Evolutionary conservation across 1,140 invertebrate species (phyloP).

Genomic region (Stegodyphus mimosarum): DNA sequence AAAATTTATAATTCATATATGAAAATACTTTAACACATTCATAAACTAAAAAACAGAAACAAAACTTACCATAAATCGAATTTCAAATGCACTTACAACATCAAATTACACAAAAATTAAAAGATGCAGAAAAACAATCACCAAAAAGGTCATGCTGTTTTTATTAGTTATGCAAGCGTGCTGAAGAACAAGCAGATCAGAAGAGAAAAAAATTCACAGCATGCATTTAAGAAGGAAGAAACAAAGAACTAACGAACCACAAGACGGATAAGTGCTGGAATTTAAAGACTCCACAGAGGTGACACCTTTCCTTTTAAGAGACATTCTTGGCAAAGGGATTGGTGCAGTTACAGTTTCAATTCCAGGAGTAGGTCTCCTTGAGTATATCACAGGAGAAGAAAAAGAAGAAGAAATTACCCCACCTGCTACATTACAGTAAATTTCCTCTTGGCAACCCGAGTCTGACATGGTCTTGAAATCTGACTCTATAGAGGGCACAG

Average conservation of each 20-base stretch:
- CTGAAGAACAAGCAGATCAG: no score
- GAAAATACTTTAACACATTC: no score
- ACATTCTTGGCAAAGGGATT: constrained; percentile 47
- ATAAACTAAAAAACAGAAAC: no score
- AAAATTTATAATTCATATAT: no score
- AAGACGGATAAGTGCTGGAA: constrained; percentile 57
- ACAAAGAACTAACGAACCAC: constrained; percentile 49
- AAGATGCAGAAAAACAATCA: no score
- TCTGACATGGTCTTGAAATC: constrained; percentile 36
- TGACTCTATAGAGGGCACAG: constrained; percentile 42
- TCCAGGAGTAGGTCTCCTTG: constrained; percentile 23
- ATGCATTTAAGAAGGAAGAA: constrained; percentile 23
- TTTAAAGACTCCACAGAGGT: constrained; percentile 45
- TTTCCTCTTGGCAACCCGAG: constrained; percentile 53
- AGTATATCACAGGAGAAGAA: constrained; percentile 44
- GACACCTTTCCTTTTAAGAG: constrained; percentile 48
- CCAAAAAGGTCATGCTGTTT: no score
- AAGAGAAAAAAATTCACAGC: not conserved
- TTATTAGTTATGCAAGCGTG: no score
- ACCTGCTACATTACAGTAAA: constrained; percentile 53
- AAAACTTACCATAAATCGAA: no score
- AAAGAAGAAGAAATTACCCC: constrained; percentile 38
- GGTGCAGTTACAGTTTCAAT: constrained; percentile 21
- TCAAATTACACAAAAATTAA: no score
- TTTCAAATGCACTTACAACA: no score